Percentiles rank a stretch among this genome's conserved stretches.
Evolutionary conservation across 2,797 vertebrate genomes (phyloP).

Genomic region (Manis crassicaudata): DNA sequence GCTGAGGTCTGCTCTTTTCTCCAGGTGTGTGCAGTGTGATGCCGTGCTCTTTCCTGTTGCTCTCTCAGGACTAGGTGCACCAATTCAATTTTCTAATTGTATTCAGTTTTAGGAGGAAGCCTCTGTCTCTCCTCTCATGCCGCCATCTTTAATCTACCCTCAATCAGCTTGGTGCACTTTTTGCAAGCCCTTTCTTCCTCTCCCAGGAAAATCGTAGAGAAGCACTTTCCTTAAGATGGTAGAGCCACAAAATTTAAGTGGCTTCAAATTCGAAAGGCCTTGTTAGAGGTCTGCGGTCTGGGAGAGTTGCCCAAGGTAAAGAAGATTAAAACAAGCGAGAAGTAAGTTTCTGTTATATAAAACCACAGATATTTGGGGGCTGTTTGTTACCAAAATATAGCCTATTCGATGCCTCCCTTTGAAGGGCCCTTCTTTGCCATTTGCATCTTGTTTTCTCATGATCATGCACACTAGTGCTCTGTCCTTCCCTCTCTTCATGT

Average conservation of each 20-base stretch:
- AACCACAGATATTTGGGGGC: background rate
- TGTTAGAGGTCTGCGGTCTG: background rate
- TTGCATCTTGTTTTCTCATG: background rate
- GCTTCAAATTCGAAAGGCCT: background rate
- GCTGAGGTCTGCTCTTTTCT: no score
- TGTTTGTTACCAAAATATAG: background rate
- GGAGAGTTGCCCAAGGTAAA: background rate
- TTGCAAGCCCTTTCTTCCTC: background rate
- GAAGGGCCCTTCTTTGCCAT: background rate
- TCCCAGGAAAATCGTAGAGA: background rate
- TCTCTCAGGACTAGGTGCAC: no score
- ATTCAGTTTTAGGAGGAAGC: no score
- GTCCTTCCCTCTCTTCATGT: background rate
- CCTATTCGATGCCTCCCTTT: background rate
- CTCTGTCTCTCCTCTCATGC: no score
- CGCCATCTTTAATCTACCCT: no score
- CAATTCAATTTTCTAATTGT: no score
- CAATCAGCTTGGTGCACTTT: background rate
- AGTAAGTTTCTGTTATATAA: background rate
- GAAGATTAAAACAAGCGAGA: background rate
- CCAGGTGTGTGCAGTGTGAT: no score
- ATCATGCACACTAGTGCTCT: background rate
- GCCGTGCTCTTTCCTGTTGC: no score
- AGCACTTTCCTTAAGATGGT: background rate
- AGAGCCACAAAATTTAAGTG: background rate